A percentile compares a stretch with the other conserved stretches of the same genome.
phyloP scores from a whole-genome alignment of 2,113 vertebrate genomes.

The Scalopus aquaticus region DNA sequence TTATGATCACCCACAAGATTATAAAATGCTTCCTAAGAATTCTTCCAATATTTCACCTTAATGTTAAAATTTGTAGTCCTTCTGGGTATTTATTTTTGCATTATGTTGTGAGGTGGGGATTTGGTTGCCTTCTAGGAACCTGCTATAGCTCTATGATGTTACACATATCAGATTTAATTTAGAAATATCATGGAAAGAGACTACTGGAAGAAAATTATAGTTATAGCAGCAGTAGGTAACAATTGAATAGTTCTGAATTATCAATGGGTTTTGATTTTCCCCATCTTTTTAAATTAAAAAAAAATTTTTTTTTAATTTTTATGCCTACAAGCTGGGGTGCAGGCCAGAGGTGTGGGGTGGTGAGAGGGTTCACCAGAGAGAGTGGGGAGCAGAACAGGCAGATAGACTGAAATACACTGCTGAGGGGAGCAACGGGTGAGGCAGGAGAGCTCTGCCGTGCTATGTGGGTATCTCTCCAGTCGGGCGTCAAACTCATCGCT shows the following conservation, averaged over 20 bases:
- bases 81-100: background rate
- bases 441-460: no score
- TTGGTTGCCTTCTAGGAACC: background rate
- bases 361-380: no score
- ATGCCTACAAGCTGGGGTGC: no score
- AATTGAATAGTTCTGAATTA: background rate
- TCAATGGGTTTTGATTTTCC: background rate
- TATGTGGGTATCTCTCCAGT: no score
- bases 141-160: background rate
- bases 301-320: no score
- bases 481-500: no score
- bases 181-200: background rate
- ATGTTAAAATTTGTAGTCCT: constrained; percentile 1
- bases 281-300: background rate
- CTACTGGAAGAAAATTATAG: background rate
- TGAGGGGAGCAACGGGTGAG: no score
- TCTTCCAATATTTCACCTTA: constrained; percentile 35
- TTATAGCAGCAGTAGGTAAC: background rate
- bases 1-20: background rate
- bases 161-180: background rate
- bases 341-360: no score
- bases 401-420: no score
- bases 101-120: background rate
- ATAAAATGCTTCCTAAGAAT: constrained; percentile 12
- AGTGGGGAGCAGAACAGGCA: no score